Percentiles rank a stretch among this genome's conserved stretches.
Conservation (phyloP, 2,888 invertebrate species). For the Brachypterus glaber region DNA sequence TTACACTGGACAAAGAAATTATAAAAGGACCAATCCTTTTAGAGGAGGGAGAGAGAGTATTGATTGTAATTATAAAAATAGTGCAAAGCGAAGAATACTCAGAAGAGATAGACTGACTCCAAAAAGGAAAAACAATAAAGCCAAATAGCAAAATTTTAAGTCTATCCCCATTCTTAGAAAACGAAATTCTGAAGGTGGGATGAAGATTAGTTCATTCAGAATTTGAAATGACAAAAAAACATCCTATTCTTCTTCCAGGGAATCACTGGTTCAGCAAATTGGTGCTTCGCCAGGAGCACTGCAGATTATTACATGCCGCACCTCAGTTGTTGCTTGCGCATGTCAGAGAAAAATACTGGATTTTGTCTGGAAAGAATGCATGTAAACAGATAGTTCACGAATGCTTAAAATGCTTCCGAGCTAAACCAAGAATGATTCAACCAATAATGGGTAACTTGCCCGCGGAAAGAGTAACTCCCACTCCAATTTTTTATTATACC, state of each 20-base stretch:
- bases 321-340: not conserved
- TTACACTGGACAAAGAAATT: not conserved
- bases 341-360: slow-evolving; percentile 4
- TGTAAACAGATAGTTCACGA: not conserved
- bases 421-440: slow-evolving; percentile 1
- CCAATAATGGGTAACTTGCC: slow-evolving; percentile 10
- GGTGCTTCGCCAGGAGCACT: slow-evolving; percentile 5
- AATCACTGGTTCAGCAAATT: slow-evolving; percentile 4
- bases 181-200: slow-evolving; percentile 4
- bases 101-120: not conserved
- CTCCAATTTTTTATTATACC: slow-evolving; percentile 9
- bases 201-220: not conserved
- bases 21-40: not conserved
- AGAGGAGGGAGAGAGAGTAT: not conserved
- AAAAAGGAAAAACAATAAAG: not conserved
- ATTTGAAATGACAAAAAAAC: not conserved
- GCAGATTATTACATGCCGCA: slow-evolving; percentile 1
- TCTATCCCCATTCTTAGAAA: slow-evolving; percentile 1
- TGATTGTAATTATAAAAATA: not conserved
- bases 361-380: not conserved
- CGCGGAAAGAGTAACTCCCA: slow-evolving; percentile 5
- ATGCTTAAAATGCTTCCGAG: slow-evolving; percentile 4
- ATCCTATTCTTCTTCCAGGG: slow-evolving; percentile 4
- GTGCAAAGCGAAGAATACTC: not conserved
- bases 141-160: not conserved